Evolutionary conservation across 2,888 invertebrate genomes (phyloP), one percentile per base, ranked within the genome.

Genomic region (Plusia festucae): DNA sequence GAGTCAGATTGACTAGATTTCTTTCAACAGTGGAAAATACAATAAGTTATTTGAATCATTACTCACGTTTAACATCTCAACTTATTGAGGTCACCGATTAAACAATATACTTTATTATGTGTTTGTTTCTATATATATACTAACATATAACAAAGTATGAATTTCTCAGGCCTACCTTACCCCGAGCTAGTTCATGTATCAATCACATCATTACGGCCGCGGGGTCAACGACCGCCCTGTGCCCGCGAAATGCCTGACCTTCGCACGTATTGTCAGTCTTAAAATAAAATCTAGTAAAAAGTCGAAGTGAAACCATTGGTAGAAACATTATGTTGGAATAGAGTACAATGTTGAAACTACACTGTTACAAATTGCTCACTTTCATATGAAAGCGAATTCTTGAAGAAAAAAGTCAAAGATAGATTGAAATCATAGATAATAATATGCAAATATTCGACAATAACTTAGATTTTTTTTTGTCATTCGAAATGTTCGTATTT

Each of bases 151-250:
- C 32, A 32, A 46, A 55, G 20, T 62, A 18, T 22, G 11, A 3
- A 27, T 30, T 32, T 60, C 30, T 46, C 56, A 46, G 22, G 44
- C 30, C 53, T 65, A 60, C 27, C 40, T 18, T 44, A 60, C 46
- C 65, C 52, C 54, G 66, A 67, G 58, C 68, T 52, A 63, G 75
- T 77, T 80, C 75, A 70, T 73, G 79, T 79, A 82, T 83, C 80
- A 83, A 83, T 85, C 83, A 82, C 73, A 65, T 70, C 73, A 79
- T 76, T 74, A 78, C 55, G 24, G 67, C 65, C 67, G 63, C 78
- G 75, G 82, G 85, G 85, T 88, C 83, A 76, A 76, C 75, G 85
- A 83, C 81, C 86, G 73, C 66, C 75, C 78, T 70, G 70, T 72
- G 72, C 75, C 70, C 73, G 83, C 78, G 65, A 79, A 83, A 82